Evolutionary conservation across 2,888 invertebrate genomes (phyloP), one percentile per base, ranked within the genome.

Genomic region (Adelphocoris suturalis): DNA sequence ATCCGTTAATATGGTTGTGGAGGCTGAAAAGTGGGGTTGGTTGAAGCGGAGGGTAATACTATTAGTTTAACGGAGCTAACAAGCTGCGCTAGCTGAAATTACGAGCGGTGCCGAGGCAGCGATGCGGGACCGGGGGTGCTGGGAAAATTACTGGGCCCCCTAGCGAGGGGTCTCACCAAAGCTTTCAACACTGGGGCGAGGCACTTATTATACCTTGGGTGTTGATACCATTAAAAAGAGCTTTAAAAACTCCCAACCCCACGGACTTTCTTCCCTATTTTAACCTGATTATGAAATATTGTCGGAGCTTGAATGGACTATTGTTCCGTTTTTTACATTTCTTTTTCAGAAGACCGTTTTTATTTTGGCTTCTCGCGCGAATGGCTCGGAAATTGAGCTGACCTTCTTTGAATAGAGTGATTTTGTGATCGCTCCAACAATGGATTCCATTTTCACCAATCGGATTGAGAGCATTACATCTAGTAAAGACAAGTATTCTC

Each of bases 41-140:
- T 27, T 28, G 27, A 27, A 13, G 11, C 1, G 78, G 46, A 78
- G 84, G 55, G 57, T 57, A 57, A 84, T 84, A 84, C 84, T 84
- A 84, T 84, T 84, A 84, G 84, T 84, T 84, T 84, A 84, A 84
- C 27, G 84, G 55, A 57, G 84, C 84, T 84, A 84, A 84, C 84
- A 84, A 84, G 84, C 84, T 84, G 84, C 84, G 84, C 84, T 84
- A 57, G 84, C 84, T 57, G 84, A 57, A 84, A 84, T 84, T 55
- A 84, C 57, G 55, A 27, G 14, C 19, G 27, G 14, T 47, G 47
- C 23, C n/a, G 19, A n/a, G n/a, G n/a, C n/a, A n/a, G 81, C 81
- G 28, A 12, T 48, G 81, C 12, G 81, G 46, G 37, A 2, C 13
- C 13, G 16, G 14, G 46, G 80, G 28, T 28, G 47, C 23, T 48